Base-by-base conservation (phyloP, 2,113 vertebrate genomes). In the Panthera leo region DNA sequence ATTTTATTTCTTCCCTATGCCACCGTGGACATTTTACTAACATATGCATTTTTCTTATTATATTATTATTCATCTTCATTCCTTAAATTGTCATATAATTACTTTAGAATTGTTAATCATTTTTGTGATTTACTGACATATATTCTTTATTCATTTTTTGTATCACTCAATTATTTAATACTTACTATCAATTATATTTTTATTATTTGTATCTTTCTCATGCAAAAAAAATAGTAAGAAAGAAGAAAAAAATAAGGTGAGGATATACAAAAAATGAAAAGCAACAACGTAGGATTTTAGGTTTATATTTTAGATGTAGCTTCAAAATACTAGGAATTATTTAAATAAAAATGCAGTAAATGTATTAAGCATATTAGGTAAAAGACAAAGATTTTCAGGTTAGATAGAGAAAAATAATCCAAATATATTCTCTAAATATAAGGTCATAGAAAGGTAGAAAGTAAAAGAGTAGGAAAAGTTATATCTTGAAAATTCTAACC, bases 321-420 rank as follows among this genome's bases (percentile, higher is more conserved):
- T 45, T 51, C 48, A 88, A 88, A 96, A 85, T 75, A 58, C 53
- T 95, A n/a, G 39, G 31, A 83, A 21, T 91, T 58, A 67, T 75
- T 96, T 80, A 95, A 53, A 58, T 88, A 31, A 85, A 93, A 97
- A 75, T 42, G 1, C 67, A 71, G 31, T 73, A 84, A 91, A 58
- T 25, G 0, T 73, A 75, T 65, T 96, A 61, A 25, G 75, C 68
- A 55, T 90, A 34, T 82, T 93, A 93, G 36, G 91, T 86, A 80
- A 39, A 85, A 86, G 53, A 53, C 51, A 55, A 53, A 92, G 36
- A 73, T 34, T 70, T 23, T 86, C 42, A 67, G 15, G 85, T 75
- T 94, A 58, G n/a, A 48, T 76, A 42, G 18, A 53, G 89, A 12
- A 63, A 75, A 94, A 76, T 83, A 31, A 36, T n/a, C 51, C 15